Percentiles rank a stretch among this genome's conserved stretches.
phyloP scores from a whole-genome alignment of 1,140 invertebrate species.

The Cyrtorhinus lividipennis region DNA sequence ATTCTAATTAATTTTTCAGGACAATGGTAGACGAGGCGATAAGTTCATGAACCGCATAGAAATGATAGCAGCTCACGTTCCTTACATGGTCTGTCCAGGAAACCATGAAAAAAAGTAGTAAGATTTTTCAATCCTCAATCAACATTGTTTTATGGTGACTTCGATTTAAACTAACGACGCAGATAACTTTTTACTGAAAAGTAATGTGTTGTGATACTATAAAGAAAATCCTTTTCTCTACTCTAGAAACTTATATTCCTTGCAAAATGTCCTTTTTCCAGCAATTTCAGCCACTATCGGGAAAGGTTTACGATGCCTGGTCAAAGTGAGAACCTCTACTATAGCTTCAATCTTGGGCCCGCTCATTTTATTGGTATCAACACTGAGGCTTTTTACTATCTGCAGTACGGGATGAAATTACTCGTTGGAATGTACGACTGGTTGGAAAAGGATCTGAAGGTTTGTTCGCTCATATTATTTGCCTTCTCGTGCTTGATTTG shows the following conservation, averaged over 20 bases:
- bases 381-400: conserved; percentile 90
- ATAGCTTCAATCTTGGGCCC: conserved; percentile 83
- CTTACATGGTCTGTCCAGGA: conserved; percentile 83
- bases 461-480: conserved; percentile 16
- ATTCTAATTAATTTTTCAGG: conserved; percentile 31
- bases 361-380: conserved; percentile 82
- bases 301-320: conserved; percentile 80
- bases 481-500: neutral
- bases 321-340: conserved; percentile 57
- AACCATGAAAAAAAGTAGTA: conserved; percentile 80
- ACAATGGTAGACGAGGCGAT: conserved; percentile 65
- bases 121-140: conserved; percentile 35
- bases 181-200: no score
- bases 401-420: conserved; percentile 71
- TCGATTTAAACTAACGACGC: no score
- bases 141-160: no score
- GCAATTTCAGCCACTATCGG: conserved; percentile 77
- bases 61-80: conserved; percentile 67
- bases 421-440: conserved; percentile 77
- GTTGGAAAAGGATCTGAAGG: conserved; percentile 65
- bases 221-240: no score
- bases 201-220: no score
- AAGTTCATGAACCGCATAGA: conserved; percentile 83
- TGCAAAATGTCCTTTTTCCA: no score
- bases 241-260: no score